A percentile compares a stretch with the other conserved stretches of the same genome.
Evolutionary conservation across 92 coral and sea anemone genomes (phyloP).

Genomic region (Phenganax subtilis): DNA sequence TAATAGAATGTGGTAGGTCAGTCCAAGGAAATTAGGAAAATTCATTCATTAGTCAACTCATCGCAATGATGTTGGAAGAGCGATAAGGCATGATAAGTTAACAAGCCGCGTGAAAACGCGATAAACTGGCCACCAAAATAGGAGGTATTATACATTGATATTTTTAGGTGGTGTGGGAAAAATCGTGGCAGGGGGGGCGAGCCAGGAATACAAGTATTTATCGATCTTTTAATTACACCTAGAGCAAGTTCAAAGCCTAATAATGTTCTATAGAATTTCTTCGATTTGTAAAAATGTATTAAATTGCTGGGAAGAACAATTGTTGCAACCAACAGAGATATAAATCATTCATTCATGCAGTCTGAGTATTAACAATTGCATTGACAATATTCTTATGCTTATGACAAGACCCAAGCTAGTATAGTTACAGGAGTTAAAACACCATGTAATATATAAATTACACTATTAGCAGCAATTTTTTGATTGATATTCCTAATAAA

Average conservation of each 20-base stretch:
- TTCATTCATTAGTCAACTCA: neutral
- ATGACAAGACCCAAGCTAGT: too few species aligned
- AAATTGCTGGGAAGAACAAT: too few species aligned
- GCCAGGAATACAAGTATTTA: neutral
- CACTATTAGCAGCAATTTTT: too few species aligned
- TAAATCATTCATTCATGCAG: too few species aligned
- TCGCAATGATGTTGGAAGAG: neutral
- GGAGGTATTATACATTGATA: neutral
- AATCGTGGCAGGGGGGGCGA: neutral
- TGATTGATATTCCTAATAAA: too few species aligned
- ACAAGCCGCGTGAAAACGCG: neutral
- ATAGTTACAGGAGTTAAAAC: too few species aligned
- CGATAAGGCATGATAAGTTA: neutral
- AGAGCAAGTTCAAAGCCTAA: neutral
- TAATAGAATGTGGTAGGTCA: neutral
- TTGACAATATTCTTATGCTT: too few species aligned
- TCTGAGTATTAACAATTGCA: too few species aligned
- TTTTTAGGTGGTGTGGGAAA: neutral
- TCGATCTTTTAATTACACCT: neutral
- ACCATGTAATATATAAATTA: too few species aligned
- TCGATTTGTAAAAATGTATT: too few species aligned
- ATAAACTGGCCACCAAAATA: slow-evolving; percentile 5
- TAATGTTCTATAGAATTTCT: too few species aligned
- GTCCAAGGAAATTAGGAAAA: neutral
- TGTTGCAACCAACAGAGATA: too few species aligned